A percentile compares a stretch with the other conserved stretches of the same genome.
Evolutionary conservation across 2,888 invertebrate species (phyloP).

Genomic region (Agrotis exclamationis): DNA sequence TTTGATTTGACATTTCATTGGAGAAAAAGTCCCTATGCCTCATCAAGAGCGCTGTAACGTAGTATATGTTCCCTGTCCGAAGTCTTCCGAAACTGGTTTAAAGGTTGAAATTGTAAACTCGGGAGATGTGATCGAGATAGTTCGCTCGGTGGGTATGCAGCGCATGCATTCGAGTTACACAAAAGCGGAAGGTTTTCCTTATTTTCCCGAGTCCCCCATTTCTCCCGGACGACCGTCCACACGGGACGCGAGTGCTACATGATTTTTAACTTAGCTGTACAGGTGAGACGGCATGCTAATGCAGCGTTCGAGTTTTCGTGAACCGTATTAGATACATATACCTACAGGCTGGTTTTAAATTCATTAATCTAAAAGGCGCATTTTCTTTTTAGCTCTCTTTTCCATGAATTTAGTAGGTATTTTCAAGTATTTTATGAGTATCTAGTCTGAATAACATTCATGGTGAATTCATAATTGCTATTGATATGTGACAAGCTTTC

Average conservation of each 20-base stretch:
- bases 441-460: slow-evolving; percentile 22
- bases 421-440: slow-evolving; percentile 19
- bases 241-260: slow-evolving; percentile 81
- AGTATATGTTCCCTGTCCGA: slow-evolving; percentile 63
- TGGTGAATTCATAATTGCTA: background rate
- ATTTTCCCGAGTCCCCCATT: slow-evolving; percentile 77
- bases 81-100: slow-evolving; percentile 60
- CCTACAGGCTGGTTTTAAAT: slow-evolving; percentile 59
- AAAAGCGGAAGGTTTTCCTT: slow-evolving; percentile 79
- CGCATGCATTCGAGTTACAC: slow-evolving; percentile 76
- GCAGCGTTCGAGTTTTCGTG: slow-evolving; percentile 73
- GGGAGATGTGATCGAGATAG: slow-evolving; percentile 73
- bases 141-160: slow-evolving; percentile 69
- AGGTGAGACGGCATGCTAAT: slow-evolving; percentile 82
- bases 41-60: slow-evolving; percentile 70
- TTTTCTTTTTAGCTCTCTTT: slow-evolving; percentile 26
- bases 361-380: slow-evolving; percentile 64
- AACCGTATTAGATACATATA: slow-evolving; percentile 52
- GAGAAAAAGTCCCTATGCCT: slow-evolving; percentile 65
- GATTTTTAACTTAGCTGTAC: slow-evolving; percentile 87
- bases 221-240: slow-evolving; percentile 75
- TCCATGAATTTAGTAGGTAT: slow-evolving; percentile 35
- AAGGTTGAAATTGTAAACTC: slow-evolving; percentile 68
- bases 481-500: background rate
- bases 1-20: slow-evolving; percentile 67